Conservation (phyloP, 2,888 invertebrate species). For the Lithophane socia region DNA sequence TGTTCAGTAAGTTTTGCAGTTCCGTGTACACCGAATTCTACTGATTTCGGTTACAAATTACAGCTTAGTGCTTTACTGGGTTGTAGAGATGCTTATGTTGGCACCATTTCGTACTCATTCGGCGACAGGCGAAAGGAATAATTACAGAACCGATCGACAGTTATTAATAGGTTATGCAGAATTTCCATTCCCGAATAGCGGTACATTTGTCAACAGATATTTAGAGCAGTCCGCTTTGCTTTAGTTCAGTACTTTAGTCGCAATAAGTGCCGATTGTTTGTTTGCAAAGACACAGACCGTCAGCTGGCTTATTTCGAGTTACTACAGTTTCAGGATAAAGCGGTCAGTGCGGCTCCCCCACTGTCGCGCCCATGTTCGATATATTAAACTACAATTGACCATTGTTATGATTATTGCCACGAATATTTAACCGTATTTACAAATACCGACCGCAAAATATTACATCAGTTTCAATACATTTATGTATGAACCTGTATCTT, state of each 20-base stretch:
- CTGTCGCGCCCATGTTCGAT: conserved; percentile 38
- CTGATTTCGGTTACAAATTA: conserved; percentile 18
- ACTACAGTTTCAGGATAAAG: conserved; percentile 65
- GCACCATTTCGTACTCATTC: conserved; percentile 11
- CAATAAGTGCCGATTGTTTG: conserved; percentile 66
- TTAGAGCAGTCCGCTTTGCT: conserved; percentile 36
- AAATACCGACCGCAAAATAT: conserved; percentile 35
- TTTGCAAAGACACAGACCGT: conserved; percentile 71
- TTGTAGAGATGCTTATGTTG: conserved; percentile 5
- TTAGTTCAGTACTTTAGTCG: conserved; percentile 42
- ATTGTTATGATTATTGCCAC: conserved; percentile 21
- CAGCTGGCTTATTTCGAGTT: conserved; percentile 75
- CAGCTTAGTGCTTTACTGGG: conserved; percentile 9
- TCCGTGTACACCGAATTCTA: conserved; percentile 13
- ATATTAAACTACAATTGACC: conserved; percentile 45
- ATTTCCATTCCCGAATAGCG: conserved; percentile 19
- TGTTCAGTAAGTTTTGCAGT: conserved; percentile 12
- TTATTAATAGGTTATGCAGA: conserved; percentile 39
- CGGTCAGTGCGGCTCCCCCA: conserved; percentile 57
- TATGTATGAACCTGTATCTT: conserved; percentile 17
- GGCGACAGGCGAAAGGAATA: conserved; percentile 28
- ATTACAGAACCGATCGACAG: conserved; percentile 43
- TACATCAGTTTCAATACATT: conserved; percentile 26
- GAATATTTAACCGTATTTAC: conserved; percentile 30
- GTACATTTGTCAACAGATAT: conserved; percentile 38